Evolutionary conservation across 2,113 vertebrate species (phyloP), one percentile per base, ranked within the genome.

Genomic region (Plestiodon gilberti): DNA sequence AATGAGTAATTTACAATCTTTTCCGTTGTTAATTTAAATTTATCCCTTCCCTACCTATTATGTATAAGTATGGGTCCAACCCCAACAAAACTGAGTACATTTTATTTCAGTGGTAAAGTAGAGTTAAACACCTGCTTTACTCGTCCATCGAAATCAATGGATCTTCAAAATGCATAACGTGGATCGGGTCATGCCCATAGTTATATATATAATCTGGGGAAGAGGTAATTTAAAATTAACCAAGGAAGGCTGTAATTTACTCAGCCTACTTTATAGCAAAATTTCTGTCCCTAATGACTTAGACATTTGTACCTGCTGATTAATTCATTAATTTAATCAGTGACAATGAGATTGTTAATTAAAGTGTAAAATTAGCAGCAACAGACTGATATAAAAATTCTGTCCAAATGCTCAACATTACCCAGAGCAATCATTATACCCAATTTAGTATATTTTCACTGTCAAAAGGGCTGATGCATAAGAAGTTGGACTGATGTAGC

Each of bases 321-420:
- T 87, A 81, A 64, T 57, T 55, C 0, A 82, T 2, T 80, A 88
- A 35, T 33, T 62, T 7, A 85, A 87, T 25, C 76, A 57, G 64
- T 69, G 33, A 14, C 69, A 79, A 79, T 40, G 23, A 74, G 70
- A 7, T 81, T 3, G 0, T 76, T 86, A 87, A 74, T 55, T 85
- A 82, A 69, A 71, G 30, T 84, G 71, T 23, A 71, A 78, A 82
- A 81, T 89, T 77, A 89, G 40, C 87, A n/a, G 6, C 71, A 23
- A 4, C 80, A 33, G 88, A 86, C 2, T 73, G 17, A 89, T 78
- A 14, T 57, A 78, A 0, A 59, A 23, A 81, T 86, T 88, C 38
- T 78, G 38, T 89, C 81, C 57, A 90, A 86, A 70, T 83, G 48
- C 33, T 25, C 55, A 84, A 6, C 8, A 33, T 6, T 78, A 87